Base-by-base conservation (phyloP, 1,140 invertebrate genomes). In the Ditylenchus dipsaci region DNA sequence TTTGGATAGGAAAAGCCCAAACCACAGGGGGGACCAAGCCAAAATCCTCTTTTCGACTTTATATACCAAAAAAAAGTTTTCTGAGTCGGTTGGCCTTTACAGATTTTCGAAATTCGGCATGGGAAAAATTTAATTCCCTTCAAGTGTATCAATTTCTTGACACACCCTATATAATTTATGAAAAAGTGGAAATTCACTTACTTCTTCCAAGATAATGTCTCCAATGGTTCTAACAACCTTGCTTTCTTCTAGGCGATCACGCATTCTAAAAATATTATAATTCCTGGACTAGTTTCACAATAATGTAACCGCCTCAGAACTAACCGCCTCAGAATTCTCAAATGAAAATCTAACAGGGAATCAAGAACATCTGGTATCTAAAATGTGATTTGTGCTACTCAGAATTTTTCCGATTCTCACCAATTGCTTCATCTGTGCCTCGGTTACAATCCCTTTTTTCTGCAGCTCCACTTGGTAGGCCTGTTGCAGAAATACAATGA, bases 281-380 rank as follows among this genome's bases (percentile, higher is more conserved):
- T 5, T 7, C 49, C n/a, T n/a, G n/a, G n/a, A n/a, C n/a, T n/a
- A 45, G n/a, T 45, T 45, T 45, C 43, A 45, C 43, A 13, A 13
- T 45, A 13, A 45, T 11, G n/a, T 13, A 45, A 13, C n/a, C 43
- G 43, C 43, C n/a, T n/a, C 11, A 11, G 43, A 45, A 53, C 49
- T 17, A 38, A 26, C 27, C 68, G 53, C 15, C 77, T 77, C 19
- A 79, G 61, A n/a, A 78, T 61, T 30, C 63, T 61, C 1, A 78
- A 63, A 53, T 78, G 76, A 59, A 78, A 78, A 29, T 78, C 77
- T 11, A 78, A 71, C 17, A 78, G 66, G 13, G 66, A 53, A 42
- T 78, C 76, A 1, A 77, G 45, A 15, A 78, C 76, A 63, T 79
- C 76, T 3, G 76, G 76, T 21, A 77, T 72, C 17, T 38, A 38